Evolutionary conservation across 1,140 invertebrate species (phyloP), one percentile per base, ranked within the genome.

Genomic region (Megalonaias nervosa): DNA sequence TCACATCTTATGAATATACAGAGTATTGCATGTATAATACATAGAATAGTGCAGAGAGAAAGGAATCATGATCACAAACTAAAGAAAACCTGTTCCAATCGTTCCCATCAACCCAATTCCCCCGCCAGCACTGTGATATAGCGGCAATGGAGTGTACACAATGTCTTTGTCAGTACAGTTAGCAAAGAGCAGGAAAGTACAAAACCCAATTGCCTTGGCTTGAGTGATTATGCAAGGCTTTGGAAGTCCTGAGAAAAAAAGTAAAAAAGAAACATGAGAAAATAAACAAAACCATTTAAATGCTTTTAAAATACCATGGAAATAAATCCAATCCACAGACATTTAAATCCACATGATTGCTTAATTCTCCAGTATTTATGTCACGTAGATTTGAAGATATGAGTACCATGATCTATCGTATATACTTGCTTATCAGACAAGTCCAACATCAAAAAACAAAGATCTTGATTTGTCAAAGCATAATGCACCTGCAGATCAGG

Each of bases 121-220:
- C 12, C 74, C 26, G 17, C 67, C 84, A 11, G 84, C 70, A 3
- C 78, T 72, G 61, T 86, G 85, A 58, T 86, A 86, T 26, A 86
- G 62, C 0, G 85, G 85, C 56, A 86, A 57, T 2, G 80, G 60
- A 19, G 76, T 62, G 62, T 86, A 86, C 70, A 86, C 6, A 1
- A 85, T 73, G n/a, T 86, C 85, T 15, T 82, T 67, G 4, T 70
- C 19, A 9, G 48, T 67, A 64, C 75, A 74, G 0, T 72, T 70
- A 61, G 67, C 57, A 48, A 69, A 12, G 13, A 13, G 12, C 21
- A 67, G 74, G 16, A 56, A 31, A 48, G 61, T 9, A 19, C 56
- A 58, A 56, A 48, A 64, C 0, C 65, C 23, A 11, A 79, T 12
- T 2, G 60, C 19, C 19, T 71, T 72, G 56, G 61, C 67, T 48